These are phyloP conservation scores for Pheosia tremula DNA, from an alignment of 2,888 invertebrate species.

Conservation along the genomic window DNA sequence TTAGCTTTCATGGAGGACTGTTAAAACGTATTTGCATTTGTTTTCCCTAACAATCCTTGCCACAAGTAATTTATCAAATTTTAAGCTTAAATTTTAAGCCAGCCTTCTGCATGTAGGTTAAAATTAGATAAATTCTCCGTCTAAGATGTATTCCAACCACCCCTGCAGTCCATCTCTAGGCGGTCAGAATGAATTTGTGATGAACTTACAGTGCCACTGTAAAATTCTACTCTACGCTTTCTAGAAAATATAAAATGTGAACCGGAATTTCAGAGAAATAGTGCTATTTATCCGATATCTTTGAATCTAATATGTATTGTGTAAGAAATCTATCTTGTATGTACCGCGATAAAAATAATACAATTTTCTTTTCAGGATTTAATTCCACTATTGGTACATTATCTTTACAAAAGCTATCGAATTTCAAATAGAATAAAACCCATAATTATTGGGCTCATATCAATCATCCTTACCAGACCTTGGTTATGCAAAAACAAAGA, in stretches of 20 bases:
- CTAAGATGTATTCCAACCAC: too few species aligned
- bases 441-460: not conserved
- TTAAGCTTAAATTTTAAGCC: slow-evolving; percentile 22
- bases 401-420: too few species aligned
- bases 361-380: not conserved
- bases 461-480: not conserved
- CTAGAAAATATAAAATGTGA: not conserved
- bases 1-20: not conserved
- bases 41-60: not conserved
- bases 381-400: not conserved
- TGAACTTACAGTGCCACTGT: slow-evolving; percentile 16
- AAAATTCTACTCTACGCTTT: slow-evolving; percentile 14
- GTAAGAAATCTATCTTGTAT: too few species aligned
- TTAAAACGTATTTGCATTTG: not conserved
- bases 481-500: not conserved
- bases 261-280: not conserved
- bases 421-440: not conserved
- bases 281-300: too few species aligned
- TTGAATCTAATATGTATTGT: too few species aligned
- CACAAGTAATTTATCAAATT: slow-evolving; percentile 27
- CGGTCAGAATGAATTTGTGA: slow-evolving; percentile 23
- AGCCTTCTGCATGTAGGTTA: too few species aligned
- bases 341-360: too few species aligned
- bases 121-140: too few species aligned
- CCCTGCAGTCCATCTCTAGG: not conserved